Conservation (phyloP, 2,888 invertebrate genomes). For the Pollenia labialis region DNA sequence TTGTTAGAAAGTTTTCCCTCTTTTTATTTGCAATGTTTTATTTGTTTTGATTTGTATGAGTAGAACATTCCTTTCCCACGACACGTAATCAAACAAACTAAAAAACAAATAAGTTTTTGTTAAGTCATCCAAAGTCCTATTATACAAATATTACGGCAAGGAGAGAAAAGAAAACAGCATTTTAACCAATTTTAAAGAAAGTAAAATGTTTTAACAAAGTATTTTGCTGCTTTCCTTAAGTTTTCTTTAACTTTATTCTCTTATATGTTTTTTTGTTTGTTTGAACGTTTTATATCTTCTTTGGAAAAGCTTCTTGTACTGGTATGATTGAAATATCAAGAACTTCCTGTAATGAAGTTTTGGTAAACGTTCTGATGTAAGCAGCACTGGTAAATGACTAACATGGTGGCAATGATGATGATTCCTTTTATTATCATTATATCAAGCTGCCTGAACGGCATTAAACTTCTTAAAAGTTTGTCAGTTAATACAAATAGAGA, state of each 20-base stretch:
- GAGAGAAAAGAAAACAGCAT: conserved; percentile 15
- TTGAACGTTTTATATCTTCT: background rate
- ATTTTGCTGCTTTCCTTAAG: conserved; percentile 2
- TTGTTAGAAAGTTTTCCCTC: background rate
- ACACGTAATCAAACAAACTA: conserved; percentile 70
- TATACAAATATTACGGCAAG: conserved; percentile 3
- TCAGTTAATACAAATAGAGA: conserved; percentile 23
- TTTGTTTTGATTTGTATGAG: conserved; percentile 27
- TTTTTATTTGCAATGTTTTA: background rate
- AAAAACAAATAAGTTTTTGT: conserved; percentile 63
- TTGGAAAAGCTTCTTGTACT: background rate
- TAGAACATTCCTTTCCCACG: conserved; percentile 36
- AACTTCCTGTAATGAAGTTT: conserved; percentile 60
- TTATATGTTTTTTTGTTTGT: background rate
- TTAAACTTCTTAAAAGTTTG: conserved; percentile 1
- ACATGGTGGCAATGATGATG: conserved; percentile 39
- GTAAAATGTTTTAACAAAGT: conserved; percentile 44
- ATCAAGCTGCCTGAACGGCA: background rate
- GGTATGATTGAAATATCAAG: conserved; percentile 29
- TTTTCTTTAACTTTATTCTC: background rate
- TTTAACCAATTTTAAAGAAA: conserved; percentile 30
- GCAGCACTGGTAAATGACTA: conserved; percentile 41
- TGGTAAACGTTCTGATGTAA: conserved; percentile 50
- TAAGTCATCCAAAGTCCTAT: conserved; percentile 70
- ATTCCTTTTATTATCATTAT: background rate